A percentile compares a stretch with the other conserved stretches of the same genome.
Conservation (phyloP, 1,140 invertebrate genomes). For the Phortica variegata region DNA sequence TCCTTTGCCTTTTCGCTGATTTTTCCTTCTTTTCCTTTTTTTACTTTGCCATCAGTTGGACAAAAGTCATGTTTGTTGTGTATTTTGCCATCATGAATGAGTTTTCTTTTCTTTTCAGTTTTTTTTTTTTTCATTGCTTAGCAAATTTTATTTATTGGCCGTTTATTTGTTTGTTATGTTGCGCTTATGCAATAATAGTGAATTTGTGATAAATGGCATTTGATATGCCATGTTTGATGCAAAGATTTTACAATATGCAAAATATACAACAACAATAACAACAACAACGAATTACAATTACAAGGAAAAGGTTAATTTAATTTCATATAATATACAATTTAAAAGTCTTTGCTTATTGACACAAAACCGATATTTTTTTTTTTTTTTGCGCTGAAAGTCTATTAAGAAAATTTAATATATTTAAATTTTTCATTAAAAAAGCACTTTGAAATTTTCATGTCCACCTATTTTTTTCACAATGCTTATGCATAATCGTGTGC, state of each 20-base stretch:
- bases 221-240: no score
- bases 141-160: slow-evolving; percentile 1
- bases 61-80: no score
- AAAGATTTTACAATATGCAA: background rate
- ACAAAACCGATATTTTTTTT: no score
- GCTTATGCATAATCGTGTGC: no score
- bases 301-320: background rate
- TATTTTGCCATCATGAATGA: no score
- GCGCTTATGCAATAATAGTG: background rate
- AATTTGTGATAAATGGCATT: no score
- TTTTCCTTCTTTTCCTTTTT: background rate
- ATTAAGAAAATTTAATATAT: background rate
- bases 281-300: background rate
- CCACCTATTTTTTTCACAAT: no score
- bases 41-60: background rate
- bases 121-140: background rate
- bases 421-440: background rate
- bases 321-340: background rate
- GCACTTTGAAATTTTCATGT: no score
- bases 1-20: background rate
- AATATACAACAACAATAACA: background rate
- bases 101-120: background rate
- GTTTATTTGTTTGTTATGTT: slow-evolving; percentile 1
- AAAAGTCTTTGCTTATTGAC: no score
- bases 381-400: background rate